Conservation (phyloP, 2,797 vertebrate species). For the Arctocebus calabarensis region DNA sequence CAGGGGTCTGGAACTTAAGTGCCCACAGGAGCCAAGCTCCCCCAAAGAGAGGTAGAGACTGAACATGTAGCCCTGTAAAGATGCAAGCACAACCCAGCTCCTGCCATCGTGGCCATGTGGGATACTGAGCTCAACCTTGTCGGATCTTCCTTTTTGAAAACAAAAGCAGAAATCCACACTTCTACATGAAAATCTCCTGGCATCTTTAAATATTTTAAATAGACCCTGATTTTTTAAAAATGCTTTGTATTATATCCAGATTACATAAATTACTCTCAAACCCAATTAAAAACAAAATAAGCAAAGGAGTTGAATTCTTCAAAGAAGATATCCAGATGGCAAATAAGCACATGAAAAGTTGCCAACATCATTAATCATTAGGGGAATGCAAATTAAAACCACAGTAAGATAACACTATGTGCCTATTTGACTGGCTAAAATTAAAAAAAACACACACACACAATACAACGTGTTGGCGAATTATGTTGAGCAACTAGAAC, state of each 20-base stretch:
- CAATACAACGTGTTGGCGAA: not conserved
- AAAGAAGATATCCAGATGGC: not conserved
- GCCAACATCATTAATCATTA: not conserved
- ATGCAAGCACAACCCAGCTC: not conserved
- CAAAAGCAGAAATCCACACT: not conserved
- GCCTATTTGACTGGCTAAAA: not conserved
- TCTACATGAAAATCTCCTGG: not conserved
- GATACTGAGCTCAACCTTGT: not conserved
- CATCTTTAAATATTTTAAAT: not conserved
- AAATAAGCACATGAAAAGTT: not conserved
- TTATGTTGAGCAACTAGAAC: not conserved
- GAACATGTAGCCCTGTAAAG: not conserved
- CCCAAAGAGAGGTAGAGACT: not conserved
- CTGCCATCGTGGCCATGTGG: not conserved
- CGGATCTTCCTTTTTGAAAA: not conserved
- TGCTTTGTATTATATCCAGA: not conserved
- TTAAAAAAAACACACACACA: not conserved
- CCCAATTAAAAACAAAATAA: conserved; percentile 33
- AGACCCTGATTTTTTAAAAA: not conserved
- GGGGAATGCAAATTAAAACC: not conserved
- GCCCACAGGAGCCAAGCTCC: not conserved
- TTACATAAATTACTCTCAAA: conserved; percentile 12
- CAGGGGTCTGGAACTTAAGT: not conserved
- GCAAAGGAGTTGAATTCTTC: not conserved
- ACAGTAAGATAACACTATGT: not conserved